These are phyloP conservation scores for Luperina testacea DNA, from an alignment of 2,888 invertebrate genomes.

Conservation along the genomic window DNA sequence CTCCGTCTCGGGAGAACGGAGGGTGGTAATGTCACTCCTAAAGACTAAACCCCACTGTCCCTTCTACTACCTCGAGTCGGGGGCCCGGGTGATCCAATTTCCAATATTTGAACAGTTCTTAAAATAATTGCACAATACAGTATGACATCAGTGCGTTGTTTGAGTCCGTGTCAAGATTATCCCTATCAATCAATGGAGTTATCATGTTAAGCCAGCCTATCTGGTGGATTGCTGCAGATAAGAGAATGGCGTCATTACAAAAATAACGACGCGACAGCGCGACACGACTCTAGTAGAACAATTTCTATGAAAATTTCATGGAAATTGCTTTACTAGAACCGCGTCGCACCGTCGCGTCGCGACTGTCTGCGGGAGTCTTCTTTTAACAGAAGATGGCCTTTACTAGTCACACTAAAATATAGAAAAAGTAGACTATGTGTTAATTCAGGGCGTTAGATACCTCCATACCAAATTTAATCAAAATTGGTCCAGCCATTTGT, in stretches of 20 bases:
- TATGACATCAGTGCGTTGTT: constrained; percentile 45
- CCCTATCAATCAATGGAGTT: constrained; percentile 59
- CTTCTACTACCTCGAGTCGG: not conserved
- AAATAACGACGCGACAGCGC: not conserved
- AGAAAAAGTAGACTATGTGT: too few species aligned
- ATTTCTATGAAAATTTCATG: not conserved
- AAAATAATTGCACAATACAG: constrained; percentile 14
- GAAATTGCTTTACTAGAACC: too few species aligned
- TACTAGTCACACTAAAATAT: too few species aligned
- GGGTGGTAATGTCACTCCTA: not conserved
- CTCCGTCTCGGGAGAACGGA: not conserved
- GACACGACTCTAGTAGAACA: not conserved
- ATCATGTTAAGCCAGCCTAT: constrained; percentile 51
- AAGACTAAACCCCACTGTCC: not conserved
- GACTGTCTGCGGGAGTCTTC: not conserved
- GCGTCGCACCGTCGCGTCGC: too few species aligned
- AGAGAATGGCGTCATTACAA: constrained; percentile 39
- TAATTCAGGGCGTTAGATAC: too few species aligned
- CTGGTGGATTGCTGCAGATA: constrained; percentile 40
- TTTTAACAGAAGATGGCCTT: not conserved
- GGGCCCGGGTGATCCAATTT: too few species aligned
- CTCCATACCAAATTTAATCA: too few species aligned
- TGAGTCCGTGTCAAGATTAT: constrained; percentile 42
- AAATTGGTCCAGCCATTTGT: too few species aligned
- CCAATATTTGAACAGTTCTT: not conserved